Conservation (phyloP, 2,888 invertebrate genomes). For the Luperina nickerlii region DNA sequence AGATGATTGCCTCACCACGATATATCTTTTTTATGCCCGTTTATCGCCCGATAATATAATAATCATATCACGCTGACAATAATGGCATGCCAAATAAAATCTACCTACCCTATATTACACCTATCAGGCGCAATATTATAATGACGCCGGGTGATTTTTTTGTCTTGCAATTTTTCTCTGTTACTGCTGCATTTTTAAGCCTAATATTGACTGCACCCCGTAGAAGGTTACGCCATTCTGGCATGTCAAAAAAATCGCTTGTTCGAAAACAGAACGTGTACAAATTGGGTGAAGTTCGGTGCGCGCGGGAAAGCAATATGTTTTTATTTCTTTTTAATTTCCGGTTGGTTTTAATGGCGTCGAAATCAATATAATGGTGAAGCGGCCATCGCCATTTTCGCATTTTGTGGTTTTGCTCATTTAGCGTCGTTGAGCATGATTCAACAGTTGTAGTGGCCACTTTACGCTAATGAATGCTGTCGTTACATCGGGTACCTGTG, state of each 20-base stretch:
- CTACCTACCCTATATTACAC: constrained; percentile 86
- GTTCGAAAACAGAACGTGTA: constrained; percentile 87
- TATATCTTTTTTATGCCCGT: constrained; percentile 89
- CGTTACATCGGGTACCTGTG: constrained; percentile 74
- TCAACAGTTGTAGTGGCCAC: constrained; percentile 70
- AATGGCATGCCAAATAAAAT: constrained; percentile 89
- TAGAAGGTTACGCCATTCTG: constrained; percentile 71
- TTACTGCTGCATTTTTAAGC: constrained; percentile 56
- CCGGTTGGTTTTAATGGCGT: constrained; percentile 90
- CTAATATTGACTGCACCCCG: constrained; percentile 54
- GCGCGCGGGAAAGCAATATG: constrained; percentile 89
- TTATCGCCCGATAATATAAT: constrained; percentile 90
- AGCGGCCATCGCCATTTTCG: constrained; percentile 86
- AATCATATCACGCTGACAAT: constrained; percentile 89
- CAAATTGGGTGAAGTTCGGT: constrained; percentile 89
- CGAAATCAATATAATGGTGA: constrained; percentile 90
- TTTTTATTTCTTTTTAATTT: constrained; percentile 90
- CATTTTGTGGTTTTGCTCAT: constrained; percentile 89
- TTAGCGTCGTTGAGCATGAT: constrained; percentile 83
- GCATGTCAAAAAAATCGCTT: constrained; percentile 73
- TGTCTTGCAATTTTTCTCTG: constrained; percentile 24
- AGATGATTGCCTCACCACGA: constrained; percentile 86
- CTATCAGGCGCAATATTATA: constrained; percentile 70
- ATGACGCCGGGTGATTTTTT: constrained; percentile 54
- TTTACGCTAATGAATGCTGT: constrained; percentile 80